phyloP scores from a whole-genome alignment of 1,140 invertebrate genomes.

The Chrysoperla carnea region DNA sequence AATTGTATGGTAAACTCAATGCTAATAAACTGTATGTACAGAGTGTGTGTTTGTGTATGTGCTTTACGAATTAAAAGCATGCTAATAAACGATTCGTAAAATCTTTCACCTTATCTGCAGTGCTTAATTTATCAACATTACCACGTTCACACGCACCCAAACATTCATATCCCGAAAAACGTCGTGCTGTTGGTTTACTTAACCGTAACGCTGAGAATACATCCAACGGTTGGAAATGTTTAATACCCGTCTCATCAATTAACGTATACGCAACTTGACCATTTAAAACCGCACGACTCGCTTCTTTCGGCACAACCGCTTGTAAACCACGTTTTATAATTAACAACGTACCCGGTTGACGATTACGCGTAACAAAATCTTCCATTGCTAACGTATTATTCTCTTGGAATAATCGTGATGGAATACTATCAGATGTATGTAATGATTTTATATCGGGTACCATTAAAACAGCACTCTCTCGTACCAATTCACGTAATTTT shows the following conservation, averaged over 20 bases:
- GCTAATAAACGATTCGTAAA: too few relatives aligned
- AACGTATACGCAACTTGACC: slow-evolving; percentile 59
- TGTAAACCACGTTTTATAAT: slow-evolving; percentile 61
- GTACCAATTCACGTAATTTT: slow-evolving; percentile 42
- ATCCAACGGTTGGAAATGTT: slow-evolving; percentile 56
- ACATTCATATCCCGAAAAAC: slow-evolving; percentile 25
- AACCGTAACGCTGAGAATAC: slow-evolving; percentile 49
- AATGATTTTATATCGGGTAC: slow-evolving; percentile 38
- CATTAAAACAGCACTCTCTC: slow-evolving; percentile 49
- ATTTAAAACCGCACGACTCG: slow-evolving; percentile 48
- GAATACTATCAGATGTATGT: slow-evolving; percentile 45
- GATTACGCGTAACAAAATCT: slow-evolving; percentile 46
- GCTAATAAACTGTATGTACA: too few relatives aligned
- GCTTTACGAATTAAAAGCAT: too few relatives aligned
- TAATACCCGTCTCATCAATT: slow-evolving; percentile 56
- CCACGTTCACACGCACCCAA: slow-evolving; percentile 8
- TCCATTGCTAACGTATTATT: slow-evolving; percentile 56
- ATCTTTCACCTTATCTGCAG: too few relatives aligned
- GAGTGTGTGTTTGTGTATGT: too few relatives aligned
- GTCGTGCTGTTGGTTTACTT: slow-evolving; percentile 37
- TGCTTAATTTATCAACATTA: too few relatives aligned
- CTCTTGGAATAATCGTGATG: slow-evolving; percentile 37
- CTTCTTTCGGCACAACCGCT: slow-evolving; percentile 56
- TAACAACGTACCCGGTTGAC: slow-evolving; percentile 38
- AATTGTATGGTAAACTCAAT: too few relatives aligned